Base-by-base conservation (phyloP, 2,113 vertebrate species). In the Cyprinodon variegatus region DNA sequence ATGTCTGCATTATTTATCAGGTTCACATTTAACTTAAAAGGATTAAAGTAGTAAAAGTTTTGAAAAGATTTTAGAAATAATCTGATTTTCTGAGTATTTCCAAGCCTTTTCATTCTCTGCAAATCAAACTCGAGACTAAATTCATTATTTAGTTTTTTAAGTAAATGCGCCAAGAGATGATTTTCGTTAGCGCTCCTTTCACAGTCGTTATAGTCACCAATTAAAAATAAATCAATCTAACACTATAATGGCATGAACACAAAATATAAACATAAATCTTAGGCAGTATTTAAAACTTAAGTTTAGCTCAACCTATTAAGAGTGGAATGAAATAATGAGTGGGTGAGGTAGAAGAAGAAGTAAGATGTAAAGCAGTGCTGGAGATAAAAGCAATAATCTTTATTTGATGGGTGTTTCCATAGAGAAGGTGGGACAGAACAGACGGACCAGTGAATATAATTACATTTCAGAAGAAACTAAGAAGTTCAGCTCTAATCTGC, bases 1-100 rank as follows among this genome's bases (percentile, higher is more conserved):
- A 29, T 29, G 29, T 29, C 29, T 80, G 66, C 64, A 78, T 87
- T 39, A 77, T 83, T 81, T 64, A 64, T 29, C 41, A 40, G 63
- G 78, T 70, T 80, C 84, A 70, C 67, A 45, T 76, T 48, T 41
- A 69, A 71, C 78, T 57, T 72, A 78, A 78, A 70, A 82, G 39
- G 81, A 82, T 43, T 76, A 46, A 88, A 74, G 22, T 41, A 84
- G 45, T 66, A 72, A 66, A 82, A 83, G 84, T 83, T 83, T 76
- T 83, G 65, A 87, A 78, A 85, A 82, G 62, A 81, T 81, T 76
- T 77, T 36, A 77, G 72, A 87, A 85, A 82, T 80, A 88, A 65
- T 78, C 82, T 29, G 29, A 76, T 68, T 65, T 68, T 64, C 80
- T 81, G 41, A 9, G 5, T 9, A 41, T 41, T 41, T 41, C 41